A percentile compares a stretch with the other conserved stretches of the same genome.
These are phyloP conservation scores for Rhabdornis inornatus DNA, from an alignment of 2,113 vertebrate species.

Conservation along the genomic window DNA sequence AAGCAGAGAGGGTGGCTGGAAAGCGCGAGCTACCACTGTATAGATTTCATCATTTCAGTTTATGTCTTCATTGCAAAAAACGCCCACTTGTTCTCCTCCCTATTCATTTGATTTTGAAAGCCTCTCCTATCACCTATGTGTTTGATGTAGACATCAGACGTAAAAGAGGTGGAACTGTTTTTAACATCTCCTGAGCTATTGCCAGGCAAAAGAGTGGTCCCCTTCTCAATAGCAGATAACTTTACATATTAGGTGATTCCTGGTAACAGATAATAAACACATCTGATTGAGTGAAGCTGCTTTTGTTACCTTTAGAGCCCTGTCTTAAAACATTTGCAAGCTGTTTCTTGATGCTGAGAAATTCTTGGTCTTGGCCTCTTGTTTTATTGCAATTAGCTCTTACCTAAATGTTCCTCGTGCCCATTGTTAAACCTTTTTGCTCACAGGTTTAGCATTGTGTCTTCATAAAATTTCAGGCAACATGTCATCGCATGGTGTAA, in stretches of 20 bases:
- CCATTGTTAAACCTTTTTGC: slow-evolving; percentile 22
- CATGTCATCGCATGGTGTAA: slow-evolving; percentile 32
- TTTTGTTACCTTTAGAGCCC: background rate
- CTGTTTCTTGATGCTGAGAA: background rate
- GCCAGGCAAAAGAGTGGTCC: slow-evolving; percentile 1
- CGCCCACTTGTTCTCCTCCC: slow-evolving; percentile 44
- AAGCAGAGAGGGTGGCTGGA: background rate
- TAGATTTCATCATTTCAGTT: slow-evolving; percentile 40
- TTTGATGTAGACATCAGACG: slow-evolving; percentile 62
- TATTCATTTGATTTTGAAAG: slow-evolving; percentile 62
- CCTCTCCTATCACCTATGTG: background rate
- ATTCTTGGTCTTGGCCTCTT: background rate
- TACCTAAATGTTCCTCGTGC: background rate
- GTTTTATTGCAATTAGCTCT: background rate
- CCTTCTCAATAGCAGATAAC: background rate
- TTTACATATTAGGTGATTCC: background rate
- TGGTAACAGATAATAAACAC: slow-evolving; percentile 18
- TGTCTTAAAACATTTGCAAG: background rate
- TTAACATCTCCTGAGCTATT: slow-evolving; percentile 29
- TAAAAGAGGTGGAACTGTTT: slow-evolving; percentile 23
- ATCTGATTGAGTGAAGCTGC: background rate
- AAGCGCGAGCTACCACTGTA: slow-evolving; percentile 6
- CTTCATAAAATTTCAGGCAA: slow-evolving; percentile 48
- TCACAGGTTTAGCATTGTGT: slow-evolving; percentile 12
- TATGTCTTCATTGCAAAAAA: slow-evolving; percentile 56